These are phyloP conservation scores for Chrysomela aeneicollis DNA, from an alignment of 2,888 invertebrate genomes.

Conservation along the genomic window DNA sequence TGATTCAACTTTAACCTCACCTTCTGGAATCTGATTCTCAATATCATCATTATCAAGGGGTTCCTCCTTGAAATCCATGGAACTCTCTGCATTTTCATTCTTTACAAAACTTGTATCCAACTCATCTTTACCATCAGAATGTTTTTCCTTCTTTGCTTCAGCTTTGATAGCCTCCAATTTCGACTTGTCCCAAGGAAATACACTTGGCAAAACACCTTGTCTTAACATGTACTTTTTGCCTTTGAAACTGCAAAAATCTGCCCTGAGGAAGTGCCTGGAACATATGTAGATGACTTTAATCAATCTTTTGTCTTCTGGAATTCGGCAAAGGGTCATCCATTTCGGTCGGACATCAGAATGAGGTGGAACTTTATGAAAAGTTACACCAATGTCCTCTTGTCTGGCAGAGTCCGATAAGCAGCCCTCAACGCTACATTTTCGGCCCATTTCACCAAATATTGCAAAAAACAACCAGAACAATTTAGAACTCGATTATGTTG, in stretches of 20 bases:
- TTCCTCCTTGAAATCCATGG: conserved; percentile 30
- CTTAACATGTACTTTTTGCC: conserved; percentile 75
- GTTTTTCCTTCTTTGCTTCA: conserved; percentile 43
- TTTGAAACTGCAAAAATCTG: conserved; percentile 75
- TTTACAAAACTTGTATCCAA: conserved; percentile 14
- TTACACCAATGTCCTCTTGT: conserved; percentile 73
- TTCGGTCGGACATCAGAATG: conserved; percentile 67
- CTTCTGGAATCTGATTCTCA: conserved; percentile 22
- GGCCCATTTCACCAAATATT: conserved; percentile 62
- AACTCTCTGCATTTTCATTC: conserved; percentile 23
- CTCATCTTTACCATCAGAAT: conserved; percentile 26
- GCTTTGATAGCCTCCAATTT: conserved; percentile 53
- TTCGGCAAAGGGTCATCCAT: conserved; percentile 73
- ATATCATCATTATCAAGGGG: conserved; percentile 26
- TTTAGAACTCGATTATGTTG: too few relatives aligned
- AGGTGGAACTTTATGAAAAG: conserved; percentile 79
- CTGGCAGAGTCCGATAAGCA: conserved; percentile 71
- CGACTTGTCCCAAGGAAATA: conserved; percentile 70
- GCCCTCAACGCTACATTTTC: conserved; percentile 70
- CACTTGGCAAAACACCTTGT: conserved; percentile 76
- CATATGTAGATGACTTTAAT: conserved; percentile 73
- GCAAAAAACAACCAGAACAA: background rate
- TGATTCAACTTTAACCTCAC: conserved; percentile 30
- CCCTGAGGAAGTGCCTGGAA: conserved; percentile 77
- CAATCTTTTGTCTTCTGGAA: conserved; percentile 64